Evolutionary conservation across 2,888 invertebrate genomes (phyloP).

Genomic region (Drosophila antonietae): DNA sequence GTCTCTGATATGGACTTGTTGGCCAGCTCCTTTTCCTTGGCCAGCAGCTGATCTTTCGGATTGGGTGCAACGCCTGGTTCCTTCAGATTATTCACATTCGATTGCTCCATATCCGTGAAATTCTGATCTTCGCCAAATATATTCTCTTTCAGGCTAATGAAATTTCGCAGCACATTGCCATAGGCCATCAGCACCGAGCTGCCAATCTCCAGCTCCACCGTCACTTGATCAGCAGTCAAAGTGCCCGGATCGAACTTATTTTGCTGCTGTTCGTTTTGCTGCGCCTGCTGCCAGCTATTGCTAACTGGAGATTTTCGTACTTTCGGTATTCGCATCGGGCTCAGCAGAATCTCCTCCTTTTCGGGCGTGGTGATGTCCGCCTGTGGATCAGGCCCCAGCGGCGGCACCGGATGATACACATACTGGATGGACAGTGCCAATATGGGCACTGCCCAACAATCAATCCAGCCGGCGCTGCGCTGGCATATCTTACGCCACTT

Average conservation of each 20-base stretch:
- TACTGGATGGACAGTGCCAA: slow-evolving; percentile 96
- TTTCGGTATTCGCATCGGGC: slow-evolving; percentile 95
- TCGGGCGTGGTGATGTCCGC: slow-evolving; percentile 97
- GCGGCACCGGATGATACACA: slow-evolving; percentile 96
- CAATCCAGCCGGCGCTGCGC: slow-evolving; percentile 92
- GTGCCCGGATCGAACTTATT: slow-evolving; percentile 94
- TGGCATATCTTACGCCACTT: slow-evolving; percentile 94
- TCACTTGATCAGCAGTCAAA: slow-evolving; percentile 94
- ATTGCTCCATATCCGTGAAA: slow-evolving; percentile 95
- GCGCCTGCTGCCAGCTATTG: slow-evolving; percentile 87
- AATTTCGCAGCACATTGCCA: slow-evolving; percentile 95
- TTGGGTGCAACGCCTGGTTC: slow-evolving; percentile 81
- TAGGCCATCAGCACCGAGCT: slow-evolving; percentile 96
- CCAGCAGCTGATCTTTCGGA: slow-evolving; percentile 83
- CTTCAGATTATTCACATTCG: slow-evolving; percentile 85
- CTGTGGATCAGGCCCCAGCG: slow-evolving; percentile 94
- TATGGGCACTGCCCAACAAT: slow-evolving; percentile 98
- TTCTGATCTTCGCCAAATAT: slow-evolving; percentile 98
- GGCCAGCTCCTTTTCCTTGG: slow-evolving; percentile 84
- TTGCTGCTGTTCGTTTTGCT: slow-evolving; percentile 85
- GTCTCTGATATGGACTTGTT: slow-evolving; percentile 84
- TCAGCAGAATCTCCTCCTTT: slow-evolving; percentile 95
- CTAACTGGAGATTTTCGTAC: slow-evolving; percentile 90
- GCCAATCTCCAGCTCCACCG: slow-evolving; percentile 96
- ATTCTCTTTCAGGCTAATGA: slow-evolving; percentile 97